Percentiles rank a stretch among this genome's conserved stretches.
phyloP scores from a whole-genome alignment of 2,797 vertebrate species.

The Mycteria americana region DNA sequence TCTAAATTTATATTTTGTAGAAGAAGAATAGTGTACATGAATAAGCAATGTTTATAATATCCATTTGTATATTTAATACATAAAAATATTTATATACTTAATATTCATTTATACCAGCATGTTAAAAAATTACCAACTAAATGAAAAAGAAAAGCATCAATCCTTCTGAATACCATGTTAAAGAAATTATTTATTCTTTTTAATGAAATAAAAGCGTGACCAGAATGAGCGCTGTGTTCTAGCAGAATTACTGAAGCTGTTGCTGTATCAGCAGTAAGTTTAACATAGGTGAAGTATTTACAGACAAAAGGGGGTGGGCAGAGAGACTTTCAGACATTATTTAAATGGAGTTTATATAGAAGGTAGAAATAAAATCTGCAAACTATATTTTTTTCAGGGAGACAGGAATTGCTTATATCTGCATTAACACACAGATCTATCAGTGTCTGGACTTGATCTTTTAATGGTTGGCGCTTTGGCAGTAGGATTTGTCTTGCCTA shows the following conservation, averaged over 20 bases:
- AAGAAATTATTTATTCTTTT: neutral
- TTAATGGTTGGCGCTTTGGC: neutral
- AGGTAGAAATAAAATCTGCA: neutral
- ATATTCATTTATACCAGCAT: neutral
- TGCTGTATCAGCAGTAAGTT: neutral
- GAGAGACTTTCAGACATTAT: neutral
- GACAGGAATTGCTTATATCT: neutral
- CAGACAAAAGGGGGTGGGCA: neutral
- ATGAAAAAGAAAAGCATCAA: neutral
- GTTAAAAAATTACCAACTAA: neutral
- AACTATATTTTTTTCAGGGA: neutral
- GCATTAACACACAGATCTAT: neutral
- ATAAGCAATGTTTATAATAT: neutral
- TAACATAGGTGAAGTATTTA: neutral
- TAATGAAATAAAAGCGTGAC: neutral
- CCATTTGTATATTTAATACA: neutral
- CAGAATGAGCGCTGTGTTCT: neutral
- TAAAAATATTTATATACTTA: neutral
- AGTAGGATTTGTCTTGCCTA: neutral
- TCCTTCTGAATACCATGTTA: neutral
- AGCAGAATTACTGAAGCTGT: neutral
- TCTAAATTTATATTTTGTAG: neutral
- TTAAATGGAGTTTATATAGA: neutral
- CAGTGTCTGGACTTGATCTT: neutral
- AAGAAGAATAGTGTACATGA: neutral